These are phyloP conservation scores for Lordiphosa fenestrarum DNA, from an alignment of 2,888 invertebrate species.

Conservation along the genomic window DNA sequence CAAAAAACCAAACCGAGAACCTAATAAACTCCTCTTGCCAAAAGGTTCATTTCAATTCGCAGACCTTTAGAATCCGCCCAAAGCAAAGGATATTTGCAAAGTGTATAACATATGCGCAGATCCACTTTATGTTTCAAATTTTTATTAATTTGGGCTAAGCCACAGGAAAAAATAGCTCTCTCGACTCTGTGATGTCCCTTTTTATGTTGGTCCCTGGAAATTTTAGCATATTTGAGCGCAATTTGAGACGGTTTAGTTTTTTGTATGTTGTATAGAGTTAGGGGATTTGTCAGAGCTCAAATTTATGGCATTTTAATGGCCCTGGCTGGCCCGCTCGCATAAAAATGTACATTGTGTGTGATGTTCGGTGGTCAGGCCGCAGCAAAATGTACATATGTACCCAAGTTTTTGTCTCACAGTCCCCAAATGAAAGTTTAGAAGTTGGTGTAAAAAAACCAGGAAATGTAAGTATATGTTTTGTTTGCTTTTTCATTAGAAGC, in stretches of 20 bases:
- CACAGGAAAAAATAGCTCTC: conserved; percentile 26
- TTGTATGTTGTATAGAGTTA: conserved; percentile 18
- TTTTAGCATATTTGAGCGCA: conserved; percentile 65
- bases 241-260: conserved; percentile 66
- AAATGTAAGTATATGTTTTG: conserved; percentile 1
- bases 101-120: conserved; percentile 54
- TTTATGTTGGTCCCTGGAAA: conserved; percentile 31
- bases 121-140: conserved; percentile 52
- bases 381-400: neutral
- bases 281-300: conserved; percentile 58
- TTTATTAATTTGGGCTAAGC: conserved; percentile 74
- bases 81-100: conserved; percentile 49
- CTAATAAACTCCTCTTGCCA: conserved; percentile 58
- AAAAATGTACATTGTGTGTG: conserved; percentile 45
- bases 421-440: neutral
- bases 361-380: conserved; percentile 28
- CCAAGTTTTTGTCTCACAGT: neutral
- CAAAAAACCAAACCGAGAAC: conserved; percentile 19
- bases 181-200: conserved; percentile 21
- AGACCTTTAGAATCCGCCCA: conserved; percentile 27
- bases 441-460: neutral
- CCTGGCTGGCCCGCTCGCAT: conserved; percentile 25
- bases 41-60: conserved; percentile 56
- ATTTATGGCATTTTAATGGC: conserved; percentile 71
- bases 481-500: neutral